These are phyloP conservation scores for Drosophila pruinosa DNA, from an alignment of 1,140 invertebrate species.

Conservation along the genomic window DNA sequence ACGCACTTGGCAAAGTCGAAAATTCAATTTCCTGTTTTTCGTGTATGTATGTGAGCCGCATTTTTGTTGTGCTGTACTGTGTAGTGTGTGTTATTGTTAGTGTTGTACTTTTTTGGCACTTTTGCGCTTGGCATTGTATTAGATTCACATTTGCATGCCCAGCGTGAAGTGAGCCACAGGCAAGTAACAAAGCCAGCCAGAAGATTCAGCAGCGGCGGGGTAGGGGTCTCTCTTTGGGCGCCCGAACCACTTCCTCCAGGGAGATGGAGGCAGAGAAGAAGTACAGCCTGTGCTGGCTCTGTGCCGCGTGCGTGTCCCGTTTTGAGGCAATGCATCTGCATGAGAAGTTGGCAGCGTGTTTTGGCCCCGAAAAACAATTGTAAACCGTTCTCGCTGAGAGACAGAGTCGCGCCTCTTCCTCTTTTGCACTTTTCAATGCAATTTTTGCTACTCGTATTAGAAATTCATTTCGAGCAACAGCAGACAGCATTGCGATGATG, in stretches of 20 bases:
- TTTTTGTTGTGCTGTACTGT: slow-evolving; percentile 26
- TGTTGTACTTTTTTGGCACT: slow-evolving; percentile 57
- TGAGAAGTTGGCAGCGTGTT: slow-evolving; percentile 60
- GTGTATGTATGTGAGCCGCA: slow-evolving; percentile 67
- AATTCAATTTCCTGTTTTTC: slow-evolving; percentile 82
- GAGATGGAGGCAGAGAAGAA: neutral
- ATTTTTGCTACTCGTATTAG: slow-evolving; percentile 70
- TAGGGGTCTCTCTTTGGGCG: slow-evolving; percentile 23
- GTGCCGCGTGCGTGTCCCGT: slow-evolving; percentile 17
- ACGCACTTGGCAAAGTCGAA: slow-evolving; percentile 81
- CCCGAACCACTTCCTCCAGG: slow-evolving; percentile 65
- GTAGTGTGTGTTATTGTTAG: slow-evolving; percentile 22
- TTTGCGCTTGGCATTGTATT: slow-evolving; percentile 77
- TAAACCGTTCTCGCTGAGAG: slow-evolving; percentile 43
- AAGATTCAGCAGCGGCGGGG: slow-evolving; percentile 5
- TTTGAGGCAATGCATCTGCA: slow-evolving; percentile 19
- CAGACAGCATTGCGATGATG: slow-evolving; percentile 28
- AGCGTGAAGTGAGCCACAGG: slow-evolving; percentile 72
- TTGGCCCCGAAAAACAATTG: slow-evolving; percentile 65
- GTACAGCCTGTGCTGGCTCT: neutral
- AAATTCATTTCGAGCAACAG: slow-evolving; percentile 69
- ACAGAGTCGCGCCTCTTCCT: slow-evolving; percentile 29
- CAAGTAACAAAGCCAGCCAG: slow-evolving; percentile 33
- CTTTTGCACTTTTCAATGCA: slow-evolving; percentile 61
- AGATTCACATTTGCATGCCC: slow-evolving; percentile 80